Base-by-base conservation (phyloP, 2,888 invertebrate species). In the Himalopsyche japonica region DNA sequence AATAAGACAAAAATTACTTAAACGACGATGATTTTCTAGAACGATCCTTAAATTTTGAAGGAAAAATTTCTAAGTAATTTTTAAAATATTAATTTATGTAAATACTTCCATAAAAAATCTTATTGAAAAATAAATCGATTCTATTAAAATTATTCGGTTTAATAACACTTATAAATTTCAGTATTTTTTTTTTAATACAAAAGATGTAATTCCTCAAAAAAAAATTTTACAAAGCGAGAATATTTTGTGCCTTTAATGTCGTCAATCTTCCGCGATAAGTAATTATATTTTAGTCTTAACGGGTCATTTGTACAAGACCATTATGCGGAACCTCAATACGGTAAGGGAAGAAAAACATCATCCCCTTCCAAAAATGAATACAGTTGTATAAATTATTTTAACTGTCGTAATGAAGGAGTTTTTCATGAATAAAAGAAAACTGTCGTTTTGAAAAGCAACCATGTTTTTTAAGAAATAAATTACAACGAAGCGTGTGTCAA, bases 271-370 rank as follows among this genome's bases (percentile, higher is more conserved):
- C 78, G 34, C 82, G 64, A 70, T 83, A 83, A 83, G 79, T 83
- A 83, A 83, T 83, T 83, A 80, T 76, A 70, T 83, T 43, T 43
- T 70, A 32, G 48, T 43, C 49, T 82, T 64, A 24, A 43, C 79
- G 80, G 79, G 80, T 83, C 83, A 83, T 83, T 83, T 83, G 80
- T 83, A 80, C 76, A 76, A 83, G 43, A 76, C 83, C 64, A 80
- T 83, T 77, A 79, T 48, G 57, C 57, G 82, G 48, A 20, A 57
- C 20, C 10, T 57, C 57, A 57, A 57, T 57, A 57, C 24, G 6
- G 57, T 20, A 57, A 57, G 57, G 20, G 57, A 0, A 57, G 57
- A 57, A 57, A 57, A 57, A 57, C 20, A 57, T 57, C 24, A 20
- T 57, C 57, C 24, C 57, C 24, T 20, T 20, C 24, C 57, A 57